phyloP scores from a whole-genome alignment of 2,113 vertebrate species.

The Dasypus novemcinctus region DNA sequence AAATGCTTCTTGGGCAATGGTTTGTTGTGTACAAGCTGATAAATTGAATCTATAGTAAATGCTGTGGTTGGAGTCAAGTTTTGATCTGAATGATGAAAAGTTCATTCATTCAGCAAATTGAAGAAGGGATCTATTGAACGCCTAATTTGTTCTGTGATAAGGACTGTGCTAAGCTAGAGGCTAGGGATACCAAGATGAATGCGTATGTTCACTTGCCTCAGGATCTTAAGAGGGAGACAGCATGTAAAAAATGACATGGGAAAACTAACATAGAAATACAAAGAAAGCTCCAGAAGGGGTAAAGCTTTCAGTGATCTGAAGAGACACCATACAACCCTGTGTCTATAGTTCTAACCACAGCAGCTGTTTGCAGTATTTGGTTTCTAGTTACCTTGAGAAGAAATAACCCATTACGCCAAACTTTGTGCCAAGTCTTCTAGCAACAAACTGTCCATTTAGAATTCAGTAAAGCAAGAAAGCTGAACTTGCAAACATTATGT shows the following conservation, averaged over 20 bases:
- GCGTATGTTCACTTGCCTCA: background rate
- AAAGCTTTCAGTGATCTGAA: background rate
- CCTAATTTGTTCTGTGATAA: background rate
- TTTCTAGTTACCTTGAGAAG: background rate
- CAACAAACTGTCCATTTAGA: constrained; percentile 36
- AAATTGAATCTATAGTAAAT: background rate
- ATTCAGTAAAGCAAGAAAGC: constrained; percentile 51
- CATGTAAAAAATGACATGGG: background rate
- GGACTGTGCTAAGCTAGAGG: background rate
- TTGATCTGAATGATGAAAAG: background rate
- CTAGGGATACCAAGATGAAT: background rate
- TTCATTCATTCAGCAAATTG: background rate
- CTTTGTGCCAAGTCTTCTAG: background rate
- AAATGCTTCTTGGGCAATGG: background rate
- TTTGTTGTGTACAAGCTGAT: background rate
- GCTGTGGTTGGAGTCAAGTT: background rate
- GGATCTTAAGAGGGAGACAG: background rate
- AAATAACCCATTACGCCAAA: background rate
- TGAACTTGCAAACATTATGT: constrained; percentile 24
- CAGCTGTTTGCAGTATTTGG: background rate
- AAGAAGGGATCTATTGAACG: background rate
- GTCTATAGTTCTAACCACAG: background rate
- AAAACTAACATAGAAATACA: background rate
- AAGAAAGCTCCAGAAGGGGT: background rate
- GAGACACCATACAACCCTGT: background rate